Base-by-base conservation (phyloP, 2,888 invertebrate genomes). In the Loripinus fragilis region DNA sequence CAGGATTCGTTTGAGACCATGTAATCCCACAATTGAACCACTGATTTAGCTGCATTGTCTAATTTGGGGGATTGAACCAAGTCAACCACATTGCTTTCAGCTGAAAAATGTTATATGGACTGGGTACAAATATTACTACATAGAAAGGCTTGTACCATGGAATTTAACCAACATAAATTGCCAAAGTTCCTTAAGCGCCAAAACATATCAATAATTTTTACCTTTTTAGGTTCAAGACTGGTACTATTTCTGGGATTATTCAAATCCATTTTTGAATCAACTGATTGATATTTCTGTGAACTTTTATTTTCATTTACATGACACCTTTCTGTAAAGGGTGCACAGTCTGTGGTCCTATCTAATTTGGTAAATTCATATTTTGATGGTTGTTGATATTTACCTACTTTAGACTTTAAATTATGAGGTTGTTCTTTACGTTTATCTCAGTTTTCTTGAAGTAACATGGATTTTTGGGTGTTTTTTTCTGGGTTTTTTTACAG, bases 161-260 rank as follows among this genome's bases (percentile, higher is more conserved):
- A 68, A 68, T 74, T 74, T 41, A 74, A 68, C 67, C 68, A 68
- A 20, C 74, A 74, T 0, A 68, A 55, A 17, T n/a, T 55, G 15
- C 74, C 74, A 42, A 50, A 74, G 42, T 68, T 74, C 23, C 30
- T 33, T 60, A 52, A 52, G 25, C 52, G 52, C 52, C 52, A 52
- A 25, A 52, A 52, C 25, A 25, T 25, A 52, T 52, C 52, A 2
- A 5, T 52, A 5, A 52, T 25, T 52, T 28, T 52, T 17, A 1
- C 10, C 5, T 17, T 5, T 15, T 30, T 60, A 17, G 33, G 1
- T 60, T 60, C 33, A 33, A 15, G 1, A 60, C 12, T 38, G 2
- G 25, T 15, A 12, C 1, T 2, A 64, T 71, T 20, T 38, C 60
- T 41, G 20, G 55, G 8, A 25, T 28, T 25, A 25, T 71, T 64